Percentiles rank a stretch among this genome's conserved stretches.
Conservation (phyloP, 1,140 invertebrate genomes). For the Zaprionus lachaisei region DNA sequence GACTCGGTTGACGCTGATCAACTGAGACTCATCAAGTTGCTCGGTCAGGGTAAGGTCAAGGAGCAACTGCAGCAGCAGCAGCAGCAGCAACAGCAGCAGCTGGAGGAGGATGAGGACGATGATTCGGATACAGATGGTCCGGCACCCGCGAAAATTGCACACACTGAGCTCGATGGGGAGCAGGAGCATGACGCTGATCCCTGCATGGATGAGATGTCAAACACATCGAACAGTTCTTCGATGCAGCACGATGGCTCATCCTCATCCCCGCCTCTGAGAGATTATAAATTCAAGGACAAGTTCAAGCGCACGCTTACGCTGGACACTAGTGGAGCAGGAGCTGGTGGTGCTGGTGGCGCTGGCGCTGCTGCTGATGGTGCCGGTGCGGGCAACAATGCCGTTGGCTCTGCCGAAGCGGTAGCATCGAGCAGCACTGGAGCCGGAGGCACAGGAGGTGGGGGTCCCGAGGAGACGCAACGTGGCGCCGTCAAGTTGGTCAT, state of each 20-base stretch:
- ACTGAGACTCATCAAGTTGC: slow-evolving; percentile 11
- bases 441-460: slow-evolving; percentile 77
- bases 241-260: slow-evolving; percentile 71
- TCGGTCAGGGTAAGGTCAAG: slow-evolving; percentile 3
- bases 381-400: slow-evolving; percentile 68
- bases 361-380: slow-evolving; percentile 80
- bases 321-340: slow-evolving; percentile 54
- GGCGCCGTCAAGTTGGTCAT: slow-evolving; percentile 87
- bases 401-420: slow-evolving; percentile 66
- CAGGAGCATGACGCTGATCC: slow-evolving; percentile 56
- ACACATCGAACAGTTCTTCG: slow-evolving; percentile 66
- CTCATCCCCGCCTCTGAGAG: slow-evolving; percentile 73
- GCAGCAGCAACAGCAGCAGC: slow-evolving; percentile 6
- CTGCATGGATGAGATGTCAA: slow-evolving; percentile 60
- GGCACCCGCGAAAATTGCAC: slow-evolving; percentile 66
- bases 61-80: slow-evolving; percentile 13
- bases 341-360: slow-evolving; percentile 43
- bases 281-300: slow-evolving; percentile 83
- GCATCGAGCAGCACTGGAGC: slow-evolving; percentile 66
- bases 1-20: slow-evolving; percentile 13
- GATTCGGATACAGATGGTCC: slow-evolving; percentile 26
- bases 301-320: slow-evolving; percentile 79
- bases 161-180: slow-evolving; percentile 55
- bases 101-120: slow-evolving; percentile 43
- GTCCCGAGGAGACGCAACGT: slow-evolving; percentile 61